A percentile compares a stretch with the other conserved stretches of the same genome.
These are phyloP conservation scores for Eulemur rufifrons DNA, from an alignment of 2,113 vertebrate species.

Conservation along the genomic window DNA sequence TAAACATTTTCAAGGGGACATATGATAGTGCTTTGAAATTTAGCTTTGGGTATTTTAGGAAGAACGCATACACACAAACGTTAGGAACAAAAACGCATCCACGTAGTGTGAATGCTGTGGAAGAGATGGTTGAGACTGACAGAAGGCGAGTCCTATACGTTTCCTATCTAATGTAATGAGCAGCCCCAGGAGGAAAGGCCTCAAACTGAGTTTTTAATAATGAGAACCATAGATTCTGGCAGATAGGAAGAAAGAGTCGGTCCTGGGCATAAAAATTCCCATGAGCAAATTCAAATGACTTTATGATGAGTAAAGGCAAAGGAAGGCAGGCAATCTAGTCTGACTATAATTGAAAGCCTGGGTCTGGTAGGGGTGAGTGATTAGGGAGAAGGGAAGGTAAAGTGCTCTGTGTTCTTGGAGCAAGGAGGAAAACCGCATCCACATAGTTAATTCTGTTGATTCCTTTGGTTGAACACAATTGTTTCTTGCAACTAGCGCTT, in stretches of 20 bases:
- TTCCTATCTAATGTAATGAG: constrained; percentile 25
- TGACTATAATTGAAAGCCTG: constrained; percentile 25
- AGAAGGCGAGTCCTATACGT: background rate
- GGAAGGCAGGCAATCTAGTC: constrained; percentile 22
- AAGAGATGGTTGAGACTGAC: background rate
- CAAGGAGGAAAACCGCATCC: background rate
- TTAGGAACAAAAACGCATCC: background rate
- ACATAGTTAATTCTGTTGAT: constrained; percentile 19
- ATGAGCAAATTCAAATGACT: constrained; percentile 62
- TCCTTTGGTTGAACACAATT: background rate
- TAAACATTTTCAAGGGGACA: background rate
- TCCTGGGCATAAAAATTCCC: constrained; percentile 43
- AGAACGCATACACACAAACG: background rate
- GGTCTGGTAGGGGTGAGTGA: background rate
- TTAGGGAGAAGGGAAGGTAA: background rate
- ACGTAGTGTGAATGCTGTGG: background rate
- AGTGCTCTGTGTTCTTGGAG: background rate
- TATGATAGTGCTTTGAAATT: background rate
- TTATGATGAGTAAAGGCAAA: constrained; percentile 37
- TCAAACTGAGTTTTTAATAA: constrained; percentile 67
- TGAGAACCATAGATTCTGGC: constrained; percentile 60
- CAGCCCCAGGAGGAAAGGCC: constrained; percentile 46
- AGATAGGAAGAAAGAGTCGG: constrained; percentile 11
- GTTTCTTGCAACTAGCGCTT: background rate
- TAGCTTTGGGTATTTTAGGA: background rate